These are phyloP conservation scores for Hestina assimilis DNA, from an alignment of 1,140 invertebrate genomes.

Conservation along the genomic window DNA sequence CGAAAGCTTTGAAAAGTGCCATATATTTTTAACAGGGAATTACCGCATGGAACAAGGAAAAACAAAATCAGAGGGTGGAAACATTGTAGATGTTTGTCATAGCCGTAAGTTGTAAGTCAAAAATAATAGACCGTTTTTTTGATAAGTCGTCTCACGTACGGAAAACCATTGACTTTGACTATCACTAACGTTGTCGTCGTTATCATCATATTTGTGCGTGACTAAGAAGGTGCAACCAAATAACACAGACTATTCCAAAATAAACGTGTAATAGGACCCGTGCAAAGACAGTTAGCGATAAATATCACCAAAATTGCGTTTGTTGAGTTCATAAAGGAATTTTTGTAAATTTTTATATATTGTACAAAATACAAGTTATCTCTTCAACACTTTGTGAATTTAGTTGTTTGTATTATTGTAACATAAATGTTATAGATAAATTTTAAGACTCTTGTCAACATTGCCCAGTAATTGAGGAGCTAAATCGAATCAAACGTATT, in stretches of 20 bases:
- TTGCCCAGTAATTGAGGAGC: background rate
- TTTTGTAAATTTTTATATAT: background rate
- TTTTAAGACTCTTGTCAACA: background rate
- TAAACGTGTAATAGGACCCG: background rate
- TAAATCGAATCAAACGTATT: slow-evolving; percentile 2
- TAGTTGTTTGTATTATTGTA: background rate
- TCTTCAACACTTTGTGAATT: background rate
- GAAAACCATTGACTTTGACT: slow-evolving; percentile 1
- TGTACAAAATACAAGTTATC: background rate
- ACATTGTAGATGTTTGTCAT: no score
- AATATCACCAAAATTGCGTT: no score
- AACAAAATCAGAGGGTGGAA: no score
- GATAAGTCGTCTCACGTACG: background rate
- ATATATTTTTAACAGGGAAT: no score
- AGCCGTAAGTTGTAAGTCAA: no score
- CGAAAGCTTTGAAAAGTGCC: no score
- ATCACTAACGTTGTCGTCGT: background rate
- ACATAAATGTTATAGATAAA: background rate
- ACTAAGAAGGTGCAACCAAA: background rate
- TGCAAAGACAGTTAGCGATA: no score
- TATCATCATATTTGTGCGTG: slow-evolving; percentile 9
- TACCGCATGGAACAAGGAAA: no score
- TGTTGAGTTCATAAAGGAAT: background rate
- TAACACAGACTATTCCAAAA: slow-evolving; percentile 4
- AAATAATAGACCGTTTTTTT: background rate